These are phyloP conservation scores for Decapterus maruadsi DNA, from an alignment of 2,797 vertebrate genomes.

Conservation along the genomic window DNA sequence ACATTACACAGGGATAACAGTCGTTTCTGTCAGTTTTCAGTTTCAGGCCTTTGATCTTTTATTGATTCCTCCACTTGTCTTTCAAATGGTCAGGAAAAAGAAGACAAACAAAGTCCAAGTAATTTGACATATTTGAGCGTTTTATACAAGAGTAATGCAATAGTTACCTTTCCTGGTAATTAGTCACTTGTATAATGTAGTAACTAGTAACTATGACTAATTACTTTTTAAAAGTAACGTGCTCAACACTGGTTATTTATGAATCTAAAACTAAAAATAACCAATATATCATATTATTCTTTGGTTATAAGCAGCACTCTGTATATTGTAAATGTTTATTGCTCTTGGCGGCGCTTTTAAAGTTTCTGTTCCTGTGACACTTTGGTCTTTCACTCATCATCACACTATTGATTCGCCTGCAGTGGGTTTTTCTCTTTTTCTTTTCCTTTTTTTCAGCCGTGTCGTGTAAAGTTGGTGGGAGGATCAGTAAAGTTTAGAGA, in stretches of 20 bases:
- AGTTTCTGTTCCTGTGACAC: not conserved
- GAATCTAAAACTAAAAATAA: not conserved
- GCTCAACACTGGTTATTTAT: not conserved
- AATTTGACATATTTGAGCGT: no score
- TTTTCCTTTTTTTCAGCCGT: not conserved
- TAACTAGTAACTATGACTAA: no score
- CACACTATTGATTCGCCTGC: conserved; percentile 2
- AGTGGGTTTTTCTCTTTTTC: not conserved
- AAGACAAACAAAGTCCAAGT: no score
- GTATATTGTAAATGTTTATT: not conserved
- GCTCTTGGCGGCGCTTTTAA: not conserved
- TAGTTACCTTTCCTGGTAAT: no score
- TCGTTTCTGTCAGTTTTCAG: not conserved
- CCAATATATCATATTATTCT: not conserved
- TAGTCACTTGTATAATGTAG: no score
- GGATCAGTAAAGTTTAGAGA: conserved; percentile 16
- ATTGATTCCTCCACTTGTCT: not conserved
- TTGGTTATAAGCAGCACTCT: not conserved
- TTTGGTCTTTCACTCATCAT: not conserved
- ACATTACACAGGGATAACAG: not conserved
- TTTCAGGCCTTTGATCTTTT: not conserved
- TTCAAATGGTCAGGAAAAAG: not conserved
- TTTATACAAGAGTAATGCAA: no score
- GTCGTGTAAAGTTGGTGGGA: not conserved
- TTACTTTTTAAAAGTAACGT: no score